Evolutionary conservation across 2,113 vertebrate species (phyloP).

Genomic region (Cebus imitator): DNA sequence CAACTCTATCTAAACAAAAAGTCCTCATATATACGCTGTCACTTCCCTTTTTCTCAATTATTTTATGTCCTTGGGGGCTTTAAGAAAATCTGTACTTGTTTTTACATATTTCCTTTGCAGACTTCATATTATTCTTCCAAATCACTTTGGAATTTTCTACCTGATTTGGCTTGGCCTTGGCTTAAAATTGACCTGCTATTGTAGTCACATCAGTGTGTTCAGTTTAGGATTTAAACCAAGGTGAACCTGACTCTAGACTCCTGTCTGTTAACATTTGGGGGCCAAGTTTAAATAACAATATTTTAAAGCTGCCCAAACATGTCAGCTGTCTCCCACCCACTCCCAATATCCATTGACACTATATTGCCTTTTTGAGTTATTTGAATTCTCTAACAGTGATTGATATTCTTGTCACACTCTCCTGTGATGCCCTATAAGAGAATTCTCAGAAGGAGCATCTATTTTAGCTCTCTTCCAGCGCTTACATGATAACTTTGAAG

Average conservation of each 20-base stretch:
- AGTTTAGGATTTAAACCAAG: background rate
- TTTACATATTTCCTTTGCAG: background rate
- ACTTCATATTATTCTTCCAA: background rate
- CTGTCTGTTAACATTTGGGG: background rate
- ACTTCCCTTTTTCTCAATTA: background rate
- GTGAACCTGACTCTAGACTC: background rate
- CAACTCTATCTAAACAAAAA: background rate
- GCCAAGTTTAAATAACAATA: background rate
- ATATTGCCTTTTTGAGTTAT: background rate
- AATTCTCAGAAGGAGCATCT: background rate
- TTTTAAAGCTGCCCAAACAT: background rate
- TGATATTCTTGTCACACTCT: background rate
- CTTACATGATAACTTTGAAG: background rate
- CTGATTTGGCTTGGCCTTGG: background rate
- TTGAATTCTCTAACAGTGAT: background rate
- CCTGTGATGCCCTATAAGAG: background rate
- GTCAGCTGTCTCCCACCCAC: background rate
- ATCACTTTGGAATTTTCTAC: background rate
- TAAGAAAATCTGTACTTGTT: background rate
- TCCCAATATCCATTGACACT: background rate
- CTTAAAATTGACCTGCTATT: background rate
- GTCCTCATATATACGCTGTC: accelerated
- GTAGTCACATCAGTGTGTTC: background rate
- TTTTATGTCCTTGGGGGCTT: background rate
- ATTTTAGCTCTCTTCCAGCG: background rate